Percentiles rank a stretch among this genome's conserved stretches.
phyloP scores from a whole-genome alignment of 2,797 vertebrate species.

The Alcedo quadribrachys region DNA sequence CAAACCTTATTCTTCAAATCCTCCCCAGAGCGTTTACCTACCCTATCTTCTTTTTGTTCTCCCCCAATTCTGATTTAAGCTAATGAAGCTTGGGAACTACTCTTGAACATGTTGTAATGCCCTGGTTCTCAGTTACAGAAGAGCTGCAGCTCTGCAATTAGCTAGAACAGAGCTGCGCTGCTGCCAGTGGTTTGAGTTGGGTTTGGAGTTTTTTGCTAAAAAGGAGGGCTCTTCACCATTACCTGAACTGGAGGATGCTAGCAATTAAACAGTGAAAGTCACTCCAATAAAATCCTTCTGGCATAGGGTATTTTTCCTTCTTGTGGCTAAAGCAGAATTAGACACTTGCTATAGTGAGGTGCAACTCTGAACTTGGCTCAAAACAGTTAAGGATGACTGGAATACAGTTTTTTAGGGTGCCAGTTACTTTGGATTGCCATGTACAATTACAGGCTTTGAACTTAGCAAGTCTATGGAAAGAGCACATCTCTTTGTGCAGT shows the following conservation, averaged over 20 bases:
- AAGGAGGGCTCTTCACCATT: not conserved
- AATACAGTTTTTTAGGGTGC: not conserved
- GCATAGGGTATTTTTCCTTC: not conserved
- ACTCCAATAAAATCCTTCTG: not conserved
- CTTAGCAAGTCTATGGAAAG: not conserved
- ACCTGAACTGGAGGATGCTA: not conserved
- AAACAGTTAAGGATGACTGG: not conserved
- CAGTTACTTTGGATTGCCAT: not conserved
- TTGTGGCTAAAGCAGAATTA: not conserved
- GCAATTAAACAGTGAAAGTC: rapidly evolving
- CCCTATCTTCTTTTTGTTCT: not conserved
- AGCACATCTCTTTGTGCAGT: not conserved
- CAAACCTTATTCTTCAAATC: not conserved
- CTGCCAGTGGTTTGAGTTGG: not conserved
- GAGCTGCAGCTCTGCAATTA: not conserved
- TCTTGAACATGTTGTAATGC: not conserved
- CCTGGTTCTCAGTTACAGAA: not conserved
- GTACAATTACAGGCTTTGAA: not conserved
- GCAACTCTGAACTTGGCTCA: not conserved
- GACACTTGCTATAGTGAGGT: rapidly evolving
- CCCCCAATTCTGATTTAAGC: not conserved
- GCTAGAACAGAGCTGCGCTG: rapidly evolving
- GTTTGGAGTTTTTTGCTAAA: too few relatives aligned
- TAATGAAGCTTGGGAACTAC: not conserved
- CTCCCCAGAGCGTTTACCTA: not conserved